Base-by-base conservation (phyloP, 2,113 vertebrate species). In the Anarhynchus alexandrinus region DNA sequence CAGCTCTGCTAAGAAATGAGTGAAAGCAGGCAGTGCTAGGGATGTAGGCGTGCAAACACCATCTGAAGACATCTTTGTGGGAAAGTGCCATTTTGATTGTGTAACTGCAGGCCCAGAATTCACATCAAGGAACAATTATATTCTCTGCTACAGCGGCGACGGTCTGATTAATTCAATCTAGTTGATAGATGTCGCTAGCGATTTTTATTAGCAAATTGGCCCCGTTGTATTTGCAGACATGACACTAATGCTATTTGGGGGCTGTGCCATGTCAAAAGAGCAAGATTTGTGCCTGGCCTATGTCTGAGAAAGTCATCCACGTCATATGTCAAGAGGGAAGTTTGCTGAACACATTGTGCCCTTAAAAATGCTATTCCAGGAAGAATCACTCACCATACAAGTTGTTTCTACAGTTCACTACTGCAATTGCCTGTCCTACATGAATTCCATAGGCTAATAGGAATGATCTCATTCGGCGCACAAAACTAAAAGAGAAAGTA, bases 61-160 rank as follows among this genome's bases (percentile, higher is more conserved):
- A 83, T 73, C 91, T 76, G 67, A 93, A 95, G 86, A 70, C 25
- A 89, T 62, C 73, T 91, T 38, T 32, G 47, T 82, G 83, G 76
- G 57, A 43, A 91, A 94, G 91, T 94, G 94, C 70, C 62, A n/a
- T 55, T 91, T 67, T 62, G 65, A n/a, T 91, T 94, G 86, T 94
- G 69, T 88, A 95, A 96, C 61, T 36, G 16, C 42, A 91, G 55
- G 34, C 61, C 73, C 38, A 79, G 94, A 94, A 90, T 47, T 54
- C 88, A 72, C 62, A 82, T 51, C 72, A 69, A 67, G 45, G 71
- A 86, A 40, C 54, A 93, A 79, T 84, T 87, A 84, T 18, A 57
- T 69, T 85, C 52, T 76, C 82, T 76, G 36, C 61, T 61, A 26
- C 22, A 45, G 70, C 34, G 8, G 34, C 30, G 89, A 65, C 69